Evolutionary conservation across 2,797 vertebrate species (phyloP).

Genomic region (Crypturellus tataupa): DNA sequence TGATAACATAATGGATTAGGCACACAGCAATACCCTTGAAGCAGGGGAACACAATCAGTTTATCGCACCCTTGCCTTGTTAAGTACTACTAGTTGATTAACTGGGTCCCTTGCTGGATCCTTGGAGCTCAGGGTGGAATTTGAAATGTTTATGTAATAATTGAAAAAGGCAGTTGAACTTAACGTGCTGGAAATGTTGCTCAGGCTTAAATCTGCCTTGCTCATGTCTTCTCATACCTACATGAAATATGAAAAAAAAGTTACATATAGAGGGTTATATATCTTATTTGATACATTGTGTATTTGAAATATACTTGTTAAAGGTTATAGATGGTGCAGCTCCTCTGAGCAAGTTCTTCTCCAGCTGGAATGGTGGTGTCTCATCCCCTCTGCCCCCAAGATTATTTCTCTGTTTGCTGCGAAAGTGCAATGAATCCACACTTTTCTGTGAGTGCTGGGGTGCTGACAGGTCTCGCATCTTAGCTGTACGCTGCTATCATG

Average conservation of each 20-base stretch:
- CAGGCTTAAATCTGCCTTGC: background rate
- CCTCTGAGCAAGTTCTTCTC: background rate
- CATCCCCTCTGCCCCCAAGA: background rate
- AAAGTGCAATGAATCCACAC: background rate
- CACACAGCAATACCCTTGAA: background rate
- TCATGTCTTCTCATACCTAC: background rate
- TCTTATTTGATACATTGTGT: background rate
- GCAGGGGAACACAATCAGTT: background rate
- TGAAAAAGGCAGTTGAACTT: background rate
- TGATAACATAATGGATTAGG: background rate
- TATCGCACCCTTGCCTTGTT: rapidly evolving
- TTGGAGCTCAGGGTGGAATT: background rate
- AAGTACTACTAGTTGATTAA: background rate
- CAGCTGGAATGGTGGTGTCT: background rate
- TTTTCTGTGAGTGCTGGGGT: background rate
- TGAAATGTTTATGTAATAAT: background rate
- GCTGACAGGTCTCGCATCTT: background rate
- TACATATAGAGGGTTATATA: background rate
- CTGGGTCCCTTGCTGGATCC: background rate
- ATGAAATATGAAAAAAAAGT: background rate
- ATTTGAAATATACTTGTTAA: background rate
- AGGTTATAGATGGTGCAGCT: background rate
- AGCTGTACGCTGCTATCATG: background rate
- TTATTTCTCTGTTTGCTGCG: background rate
- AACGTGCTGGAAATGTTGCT: background rate